Percentiles rank a stretch among this genome's conserved stretches.
Conservation (phyloP, 2,888 invertebrate species). For the Heliconius ethilla region DNA sequence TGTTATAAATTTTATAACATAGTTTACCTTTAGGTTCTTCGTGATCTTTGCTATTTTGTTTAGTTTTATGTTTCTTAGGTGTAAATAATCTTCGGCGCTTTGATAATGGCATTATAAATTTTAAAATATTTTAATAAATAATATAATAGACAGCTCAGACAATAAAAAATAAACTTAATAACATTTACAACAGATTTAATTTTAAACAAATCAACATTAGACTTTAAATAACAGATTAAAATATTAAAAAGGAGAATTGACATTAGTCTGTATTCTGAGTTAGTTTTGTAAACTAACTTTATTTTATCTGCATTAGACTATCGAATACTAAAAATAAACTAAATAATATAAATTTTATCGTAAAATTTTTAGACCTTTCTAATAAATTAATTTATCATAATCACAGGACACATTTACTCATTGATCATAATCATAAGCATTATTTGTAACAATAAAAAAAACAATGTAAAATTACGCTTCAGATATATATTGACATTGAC, state of each 20-base stretch:
- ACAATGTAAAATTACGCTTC: no score
- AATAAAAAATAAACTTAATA: background rate
- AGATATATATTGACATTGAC: conserved; percentile 24
- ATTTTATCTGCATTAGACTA: no score
- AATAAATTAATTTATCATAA: no score
- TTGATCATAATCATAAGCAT: no score
- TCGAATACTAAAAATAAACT: no score
- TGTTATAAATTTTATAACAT: background rate
- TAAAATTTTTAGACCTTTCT: no score
- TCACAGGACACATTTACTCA: no score
- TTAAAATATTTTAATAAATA: background rate
- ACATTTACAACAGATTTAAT: background rate
- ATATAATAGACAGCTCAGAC: background rate
- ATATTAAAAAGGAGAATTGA: background rate
- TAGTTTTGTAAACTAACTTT: no score
- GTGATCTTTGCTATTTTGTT: conserved; percentile 32
- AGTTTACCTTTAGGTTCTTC: conserved; percentile 31
- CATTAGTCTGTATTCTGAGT: no score
- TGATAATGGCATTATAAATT: conserved; percentile 57
- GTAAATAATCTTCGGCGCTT: conserved; percentile 70
- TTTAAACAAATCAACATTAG: background rate
- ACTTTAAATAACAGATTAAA: background rate
- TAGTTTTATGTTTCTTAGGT: conserved; percentile 59
- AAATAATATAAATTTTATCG: no score
- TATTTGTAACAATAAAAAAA: no score